Conservation (phyloP, 2,888 invertebrate genomes). For the Chaetoderma sp. region DNA sequence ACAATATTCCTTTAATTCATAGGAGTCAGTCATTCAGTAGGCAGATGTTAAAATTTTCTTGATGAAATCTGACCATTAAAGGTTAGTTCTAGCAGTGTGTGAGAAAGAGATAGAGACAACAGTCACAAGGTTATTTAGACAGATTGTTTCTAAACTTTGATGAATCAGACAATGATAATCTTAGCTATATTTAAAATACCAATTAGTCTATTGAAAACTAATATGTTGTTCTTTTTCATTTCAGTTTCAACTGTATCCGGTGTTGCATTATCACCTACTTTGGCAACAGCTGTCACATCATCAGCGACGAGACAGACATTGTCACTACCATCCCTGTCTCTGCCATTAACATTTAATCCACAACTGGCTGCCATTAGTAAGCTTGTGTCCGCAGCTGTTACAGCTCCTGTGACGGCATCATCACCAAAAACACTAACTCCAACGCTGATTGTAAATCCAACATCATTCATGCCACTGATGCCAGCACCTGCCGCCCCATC, state of each 20-base stretch:
- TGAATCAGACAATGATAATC: too few species aligned
- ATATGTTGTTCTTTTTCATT: not conserved
- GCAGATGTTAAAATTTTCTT: too few species aligned
- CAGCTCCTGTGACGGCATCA: not conserved
- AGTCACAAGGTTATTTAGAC: too few species aligned
- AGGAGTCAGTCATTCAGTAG: too few species aligned
- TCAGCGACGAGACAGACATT: not conserved
- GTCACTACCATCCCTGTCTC: not conserved
- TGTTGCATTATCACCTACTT: conserved; percentile 2
- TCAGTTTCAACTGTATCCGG: not conserved
- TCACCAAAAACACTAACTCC: too few species aligned
- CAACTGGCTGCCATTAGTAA: not conserved
- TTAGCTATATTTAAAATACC: too few species aligned
- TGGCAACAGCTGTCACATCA: not conserved
- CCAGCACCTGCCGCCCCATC: not conserved
- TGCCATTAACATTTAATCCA: not conserved
- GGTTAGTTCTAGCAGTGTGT: too few species aligned
- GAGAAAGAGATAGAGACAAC: too few species aligned
- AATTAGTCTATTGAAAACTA: too few species aligned
- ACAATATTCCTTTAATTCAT: too few species aligned
- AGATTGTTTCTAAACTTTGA: too few species aligned
- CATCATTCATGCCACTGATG: not conserved
- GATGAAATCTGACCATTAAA: too few species aligned
- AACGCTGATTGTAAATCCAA: not conserved
- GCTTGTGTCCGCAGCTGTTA: not conserved